phyloP scores from a whole-genome alignment of 1,140 invertebrate genomes.

The Melipona quadrifasciata region DNA sequence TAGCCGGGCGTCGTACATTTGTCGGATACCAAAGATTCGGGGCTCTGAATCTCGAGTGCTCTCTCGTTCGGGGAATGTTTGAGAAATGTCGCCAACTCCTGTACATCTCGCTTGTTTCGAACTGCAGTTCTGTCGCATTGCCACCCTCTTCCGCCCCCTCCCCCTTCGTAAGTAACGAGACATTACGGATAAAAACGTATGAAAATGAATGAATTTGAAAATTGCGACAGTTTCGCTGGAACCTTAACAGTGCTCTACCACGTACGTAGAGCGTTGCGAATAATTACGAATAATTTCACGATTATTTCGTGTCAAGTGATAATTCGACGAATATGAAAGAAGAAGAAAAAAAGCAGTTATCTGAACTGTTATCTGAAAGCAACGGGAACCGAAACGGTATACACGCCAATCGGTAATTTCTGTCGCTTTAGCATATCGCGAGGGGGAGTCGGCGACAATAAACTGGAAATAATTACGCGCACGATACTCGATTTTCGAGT shows the following conservation, averaged over 20 bases:
- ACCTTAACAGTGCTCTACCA: no score
- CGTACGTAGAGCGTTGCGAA: no score
- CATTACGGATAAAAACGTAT: not conserved
- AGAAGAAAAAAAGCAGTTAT: not conserved
- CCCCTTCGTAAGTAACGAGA: not conserved
- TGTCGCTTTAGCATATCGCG: not conserved
- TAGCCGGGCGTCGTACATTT: constrained; percentile 68
- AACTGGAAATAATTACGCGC: constrained; percentile 6
- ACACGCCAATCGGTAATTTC: not conserved
- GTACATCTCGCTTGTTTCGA: not conserved
- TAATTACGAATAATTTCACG: no score
- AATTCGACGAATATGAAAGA: no score
- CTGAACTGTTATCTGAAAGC: not conserved
- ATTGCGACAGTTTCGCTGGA: not conserved
- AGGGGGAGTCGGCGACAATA: not conserved
- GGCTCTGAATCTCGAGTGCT: constrained; percentile 13
- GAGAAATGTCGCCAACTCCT: constrained; percentile 45
- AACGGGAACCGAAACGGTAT: not conserved
- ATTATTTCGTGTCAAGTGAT: no score
- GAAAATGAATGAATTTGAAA: not conserved
- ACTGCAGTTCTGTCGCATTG: no score
- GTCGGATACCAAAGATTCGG: constrained; percentile 61
- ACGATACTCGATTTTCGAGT: constrained; percentile 3
- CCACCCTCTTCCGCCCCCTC: no score
- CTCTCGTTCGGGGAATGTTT: constrained; percentile 26